Evolutionary conservation across 2,888 invertebrate species (phyloP).

Genomic region (Hydrotaea diabolus): DNA sequence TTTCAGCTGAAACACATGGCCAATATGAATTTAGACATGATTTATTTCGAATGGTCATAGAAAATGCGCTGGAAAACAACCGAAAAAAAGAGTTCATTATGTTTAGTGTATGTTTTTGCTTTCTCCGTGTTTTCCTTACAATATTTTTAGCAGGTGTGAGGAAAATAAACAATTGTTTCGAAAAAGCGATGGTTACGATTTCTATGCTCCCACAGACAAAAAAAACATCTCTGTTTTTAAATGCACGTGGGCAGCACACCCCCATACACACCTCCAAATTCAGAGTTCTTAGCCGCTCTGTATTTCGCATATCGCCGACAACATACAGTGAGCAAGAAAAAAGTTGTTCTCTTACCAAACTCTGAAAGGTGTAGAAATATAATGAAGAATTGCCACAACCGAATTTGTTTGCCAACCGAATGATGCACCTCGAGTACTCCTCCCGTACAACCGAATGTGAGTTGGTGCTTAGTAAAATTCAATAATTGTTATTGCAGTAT

Average conservation of each 20-base stretch:
- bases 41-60: constrained; percentile 39
- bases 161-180: constrained; percentile 1
- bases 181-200: not conserved
- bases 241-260: no score
- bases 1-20: constrained; percentile 49
- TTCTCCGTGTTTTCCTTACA: not conserved
- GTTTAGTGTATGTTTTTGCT: constrained; percentile 3
- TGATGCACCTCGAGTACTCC: no score
- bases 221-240: not conserved
- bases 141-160: not conserved
- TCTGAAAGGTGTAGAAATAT: no score
- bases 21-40: constrained; percentile 50
- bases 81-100: constrained; percentile 35
- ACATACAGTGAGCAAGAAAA: no score
- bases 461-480: no score
- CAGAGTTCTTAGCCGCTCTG: not conserved
- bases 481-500: no score
- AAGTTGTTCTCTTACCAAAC: no score
- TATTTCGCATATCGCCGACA: not conserved
- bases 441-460: no score
- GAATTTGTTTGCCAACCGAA: no score
- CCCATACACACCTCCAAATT: no score
- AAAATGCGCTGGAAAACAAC: constrained; percentile 7
- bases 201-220: not conserved
- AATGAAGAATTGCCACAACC: no score